Conservation (phyloP, 2,888 invertebrate species). For the Drosophila colorata region DNA sequence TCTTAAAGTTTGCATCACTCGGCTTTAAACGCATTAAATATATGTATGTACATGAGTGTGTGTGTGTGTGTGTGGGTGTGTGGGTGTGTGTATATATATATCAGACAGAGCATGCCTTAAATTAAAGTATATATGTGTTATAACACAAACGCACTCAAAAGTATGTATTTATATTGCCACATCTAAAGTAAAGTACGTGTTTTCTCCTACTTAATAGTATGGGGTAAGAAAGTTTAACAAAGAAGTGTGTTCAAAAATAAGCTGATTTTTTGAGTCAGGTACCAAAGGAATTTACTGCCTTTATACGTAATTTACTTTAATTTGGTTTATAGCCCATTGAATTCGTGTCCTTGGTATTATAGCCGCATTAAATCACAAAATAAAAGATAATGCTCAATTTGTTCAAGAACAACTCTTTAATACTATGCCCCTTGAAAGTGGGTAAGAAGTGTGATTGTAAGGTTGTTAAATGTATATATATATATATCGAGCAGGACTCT, state of each 20-base stretch:
- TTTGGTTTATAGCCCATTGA: too few relatives aligned
- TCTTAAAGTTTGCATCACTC: conserved; percentile 33
- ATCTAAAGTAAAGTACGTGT: conserved; percentile 4
- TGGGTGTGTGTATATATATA: not conserved
- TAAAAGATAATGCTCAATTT: too few relatives aligned
- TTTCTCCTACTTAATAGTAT: conserved; percentile 3
- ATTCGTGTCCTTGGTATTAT: too few relatives aligned
- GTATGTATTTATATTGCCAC: conserved; percentile 24
- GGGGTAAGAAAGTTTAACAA: not conserved
- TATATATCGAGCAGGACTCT: too few relatives aligned
- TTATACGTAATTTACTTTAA: not conserved
- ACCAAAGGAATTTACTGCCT: conserved; percentile 19
- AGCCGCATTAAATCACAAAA: too few relatives aligned
- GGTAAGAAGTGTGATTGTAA: too few relatives aligned
- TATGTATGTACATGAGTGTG: conserved; percentile 7
- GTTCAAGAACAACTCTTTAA: too few relatives aligned
- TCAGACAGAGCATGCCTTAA: not conserved
- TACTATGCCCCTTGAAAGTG: too few relatives aligned
- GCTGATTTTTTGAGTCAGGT: conserved; percentile 22
- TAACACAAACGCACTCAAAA: conserved; percentile 3
- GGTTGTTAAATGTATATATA: too few relatives aligned
- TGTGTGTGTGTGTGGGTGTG: not conserved
- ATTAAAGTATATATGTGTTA: not conserved
- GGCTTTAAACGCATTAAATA: conserved; percentile 22
- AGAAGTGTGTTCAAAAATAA: conserved; percentile 6